Conservation (phyloP, 2,888 invertebrate species). For the Epirrita christyi region DNA sequence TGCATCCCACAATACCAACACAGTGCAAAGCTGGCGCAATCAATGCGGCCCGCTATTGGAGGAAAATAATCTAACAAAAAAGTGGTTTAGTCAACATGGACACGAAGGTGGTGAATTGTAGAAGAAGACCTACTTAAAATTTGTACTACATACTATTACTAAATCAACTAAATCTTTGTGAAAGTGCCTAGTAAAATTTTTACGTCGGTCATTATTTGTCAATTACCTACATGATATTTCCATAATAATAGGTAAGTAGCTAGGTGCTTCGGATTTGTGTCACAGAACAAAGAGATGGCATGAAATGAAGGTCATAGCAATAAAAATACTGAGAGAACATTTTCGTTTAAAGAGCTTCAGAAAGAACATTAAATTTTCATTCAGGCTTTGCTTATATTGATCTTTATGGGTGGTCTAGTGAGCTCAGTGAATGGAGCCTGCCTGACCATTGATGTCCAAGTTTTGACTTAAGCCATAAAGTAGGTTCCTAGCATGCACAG, state of each 20-base stretch:
- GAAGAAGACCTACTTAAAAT: no score
- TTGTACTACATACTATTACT: slow-evolving; percentile 6
- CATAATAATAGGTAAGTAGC: slow-evolving; percentile 34
- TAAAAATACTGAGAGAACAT: slow-evolving; percentile 15
- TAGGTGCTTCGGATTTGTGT: slow-evolving; percentile 28
- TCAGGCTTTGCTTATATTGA: background rate
- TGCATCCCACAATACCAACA: no score
- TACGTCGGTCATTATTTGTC: slow-evolving; percentile 36
- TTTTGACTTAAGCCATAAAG: background rate
- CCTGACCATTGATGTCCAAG: background rate
- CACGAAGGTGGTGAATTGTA: no score
- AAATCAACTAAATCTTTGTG: slow-evolving; percentile 29
- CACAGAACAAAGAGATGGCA: slow-evolving; percentile 36
- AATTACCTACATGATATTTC: slow-evolving; percentile 38
- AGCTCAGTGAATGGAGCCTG: background rate
- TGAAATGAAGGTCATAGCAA: slow-evolving; percentile 19
- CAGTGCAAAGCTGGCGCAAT: no score
- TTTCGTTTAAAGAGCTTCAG: slow-evolving; percentile 4
- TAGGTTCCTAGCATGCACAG: background rate
- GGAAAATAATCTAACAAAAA: no score
- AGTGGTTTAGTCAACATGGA: no score
- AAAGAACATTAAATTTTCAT: slow-evolving; percentile 2
- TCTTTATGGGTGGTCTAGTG: background rate
- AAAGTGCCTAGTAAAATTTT: slow-evolving; percentile 40
- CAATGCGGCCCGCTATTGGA: no score